Evolutionary conservation across 2,113 vertebrate genomes (phyloP), one percentile per base, ranked within the genome.

Genomic region (Tragelaphus imberbis): DNA sequence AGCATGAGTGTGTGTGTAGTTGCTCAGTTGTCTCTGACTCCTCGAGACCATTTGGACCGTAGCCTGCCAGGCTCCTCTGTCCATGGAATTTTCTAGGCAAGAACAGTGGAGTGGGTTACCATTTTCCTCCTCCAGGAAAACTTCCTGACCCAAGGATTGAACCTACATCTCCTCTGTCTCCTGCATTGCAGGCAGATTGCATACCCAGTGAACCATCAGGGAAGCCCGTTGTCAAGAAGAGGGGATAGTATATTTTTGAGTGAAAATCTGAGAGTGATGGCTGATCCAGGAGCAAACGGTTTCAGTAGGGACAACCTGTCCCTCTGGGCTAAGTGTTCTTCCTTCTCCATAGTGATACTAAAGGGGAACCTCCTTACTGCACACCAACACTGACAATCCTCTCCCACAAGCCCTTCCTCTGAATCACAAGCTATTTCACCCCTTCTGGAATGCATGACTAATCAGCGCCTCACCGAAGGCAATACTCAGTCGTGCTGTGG

Each of bases 401-500:
- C 53, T 53, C 84, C 25, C 5, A 49, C 6, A n/a, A 23, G 13
- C 49, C 53, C 49, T 40, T 68, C 40, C 65, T 49, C 47, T 6
- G 25, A 16, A 44, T 58, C 33, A 27, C 19, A 49, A 49, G 79
- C 77, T 2, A 59, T 97, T 97, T 98, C 94, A 91, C 96, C 59
- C 85, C 82, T 92, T 61, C 49, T 79, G 2, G 6, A 89, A 63
- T 0, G 33, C 90, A 88, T 94, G 95, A 65, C 97, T 92, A 56
- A 96, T 84, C 88, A 84, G 53, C 30, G 6, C 12, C 16, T 95
- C 8, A 4, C 96, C 36, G 90, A 85, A 98, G 97, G 97, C 91
- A 68, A 93, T 97, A 98, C 97, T 98, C 98, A 95, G 90, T 96
- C 10, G 27, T 49, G 33, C 97, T 93, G 81, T n/a, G 93, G 98